phyloP scores from a whole-genome alignment of 2,888 invertebrate species.

The Blomia tropicalis region DNA sequence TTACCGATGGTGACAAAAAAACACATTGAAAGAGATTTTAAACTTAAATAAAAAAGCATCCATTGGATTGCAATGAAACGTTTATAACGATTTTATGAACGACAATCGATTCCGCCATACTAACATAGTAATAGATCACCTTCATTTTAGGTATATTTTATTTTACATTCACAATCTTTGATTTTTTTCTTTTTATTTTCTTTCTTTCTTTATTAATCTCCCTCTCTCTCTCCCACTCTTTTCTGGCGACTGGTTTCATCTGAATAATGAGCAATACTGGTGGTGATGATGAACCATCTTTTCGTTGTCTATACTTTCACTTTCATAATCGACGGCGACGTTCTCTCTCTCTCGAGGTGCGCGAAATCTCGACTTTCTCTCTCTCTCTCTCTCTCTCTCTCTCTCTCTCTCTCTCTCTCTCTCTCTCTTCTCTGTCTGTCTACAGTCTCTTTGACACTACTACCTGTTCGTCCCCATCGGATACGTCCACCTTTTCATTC shows the following conservation, averaged over 20 bases:
- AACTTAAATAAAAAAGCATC: not conserved
- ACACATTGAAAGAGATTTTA: too few relatives aligned
- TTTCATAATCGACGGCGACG: not conserved
- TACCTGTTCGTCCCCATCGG: too few relatives aligned
- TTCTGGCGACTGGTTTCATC: too few relatives aligned
- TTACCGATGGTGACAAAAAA: slow-evolving; percentile 13
- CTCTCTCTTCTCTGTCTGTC: slow-evolving; percentile 6
- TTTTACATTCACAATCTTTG: too few relatives aligned
- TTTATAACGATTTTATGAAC: not conserved
- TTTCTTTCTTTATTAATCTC: not conserved
- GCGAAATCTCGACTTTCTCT: not conserved
- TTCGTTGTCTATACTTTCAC: not conserved
- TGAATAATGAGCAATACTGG: too few relatives aligned
- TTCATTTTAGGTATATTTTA: not conserved
- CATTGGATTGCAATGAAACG: not conserved
- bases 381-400: not conserved
- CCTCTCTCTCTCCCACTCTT: not conserved
- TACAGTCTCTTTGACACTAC: not conserved
- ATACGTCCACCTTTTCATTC: not conserved
- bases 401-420: not conserved
- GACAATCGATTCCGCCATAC: not conserved
- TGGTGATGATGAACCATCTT: too few relatives aligned
- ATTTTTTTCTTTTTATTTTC: not conserved
- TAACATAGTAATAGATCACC: slow-evolving; percentile 13
- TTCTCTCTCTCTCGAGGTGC: too few relatives aligned